Evolutionary conservation across 1,140 invertebrate species (phyloP).

Genomic region (Varroa destructor): DNA sequence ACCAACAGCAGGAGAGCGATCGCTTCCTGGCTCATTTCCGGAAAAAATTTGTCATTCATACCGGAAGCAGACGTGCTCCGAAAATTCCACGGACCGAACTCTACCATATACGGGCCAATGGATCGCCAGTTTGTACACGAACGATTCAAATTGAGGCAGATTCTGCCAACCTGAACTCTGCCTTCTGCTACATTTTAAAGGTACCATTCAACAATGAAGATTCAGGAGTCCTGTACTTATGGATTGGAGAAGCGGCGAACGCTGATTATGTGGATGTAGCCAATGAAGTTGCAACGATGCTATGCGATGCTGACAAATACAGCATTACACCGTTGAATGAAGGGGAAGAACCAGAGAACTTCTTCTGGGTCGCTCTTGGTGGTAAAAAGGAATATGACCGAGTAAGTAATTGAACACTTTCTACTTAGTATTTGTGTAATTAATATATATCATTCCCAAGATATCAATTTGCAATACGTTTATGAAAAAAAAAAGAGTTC

Average conservation of each 20-base stretch:
- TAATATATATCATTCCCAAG: neutral
- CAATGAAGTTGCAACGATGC: slow-evolving; percentile 82
- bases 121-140: slow-evolving; percentile 78
- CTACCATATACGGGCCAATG: slow-evolving; percentile 88
- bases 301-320: slow-evolving; percentile 62
- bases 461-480: neutral
- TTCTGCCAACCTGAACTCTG: slow-evolving; percentile 49
- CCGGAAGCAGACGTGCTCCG: slow-evolving; percentile 58
- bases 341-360: slow-evolving; percentile 95
- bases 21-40: slow-evolving; percentile 98
- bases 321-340: slow-evolving; percentile 62
- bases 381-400: slow-evolving; percentile 80
- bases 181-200: slow-evolving; percentile 73
- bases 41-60: slow-evolving; percentile 80
- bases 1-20: slow-evolving; percentile 93
- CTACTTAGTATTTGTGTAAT: neutral
- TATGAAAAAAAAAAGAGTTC: too few relatives aligned
- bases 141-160: slow-evolving; percentile 69
- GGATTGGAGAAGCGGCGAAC: slow-evolving; percentile 81
- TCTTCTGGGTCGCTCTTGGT: slow-evolving; percentile 92
- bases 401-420: slow-evolving; percentile 35
- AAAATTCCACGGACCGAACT: slow-evolving; percentile 62
- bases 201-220: slow-evolving; percentile 84
- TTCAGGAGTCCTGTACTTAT: slow-evolving; percentile 89
- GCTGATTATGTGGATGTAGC: slow-evolving; percentile 72